These are phyloP conservation scores for Potamarius usumacintae DNA, from an alignment of 2,113 vertebrate species.

Conservation along the genomic window DNA sequence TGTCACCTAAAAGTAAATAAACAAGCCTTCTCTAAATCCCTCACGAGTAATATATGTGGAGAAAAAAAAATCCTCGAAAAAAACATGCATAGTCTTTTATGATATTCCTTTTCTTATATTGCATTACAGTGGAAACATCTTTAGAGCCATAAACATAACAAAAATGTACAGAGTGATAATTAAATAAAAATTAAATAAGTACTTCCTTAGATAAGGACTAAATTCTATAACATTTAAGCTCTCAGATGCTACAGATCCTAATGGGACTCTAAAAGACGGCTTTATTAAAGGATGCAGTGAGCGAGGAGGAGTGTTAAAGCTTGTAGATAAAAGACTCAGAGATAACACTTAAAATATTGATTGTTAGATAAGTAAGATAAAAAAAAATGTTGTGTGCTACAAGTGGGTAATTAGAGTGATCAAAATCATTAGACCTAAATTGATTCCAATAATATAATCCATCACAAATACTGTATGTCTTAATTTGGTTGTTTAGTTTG, in stretches of 20 bases:
- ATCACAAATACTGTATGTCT: neutral
- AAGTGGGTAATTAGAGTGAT: neutral
- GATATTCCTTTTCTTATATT: neutral
- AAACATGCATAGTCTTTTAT: neutral
- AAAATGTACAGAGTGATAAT: neutral
- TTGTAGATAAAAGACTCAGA: neutral
- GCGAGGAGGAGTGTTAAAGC: neutral
- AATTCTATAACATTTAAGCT: neutral
- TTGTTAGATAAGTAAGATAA: neutral
- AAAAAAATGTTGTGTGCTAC: neutral
- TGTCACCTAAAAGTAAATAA: neutral
- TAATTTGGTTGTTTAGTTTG: neutral
- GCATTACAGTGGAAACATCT: neutral
- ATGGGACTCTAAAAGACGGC: neutral
- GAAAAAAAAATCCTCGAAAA: neutral
- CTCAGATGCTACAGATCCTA: neutral
- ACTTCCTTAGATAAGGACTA: neutral
- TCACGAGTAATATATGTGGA: neutral
- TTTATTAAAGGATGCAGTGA: constrained; percentile 1
- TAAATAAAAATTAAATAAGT: neutral
- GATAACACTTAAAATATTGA: neutral
- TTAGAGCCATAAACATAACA: neutral
- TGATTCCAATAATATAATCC: neutral
- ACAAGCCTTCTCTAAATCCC: neutral
- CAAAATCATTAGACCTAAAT: neutral